phyloP scores from a whole-genome alignment of 1,140 invertebrate genomes.

The Leptopilina boulardi region DNA sequence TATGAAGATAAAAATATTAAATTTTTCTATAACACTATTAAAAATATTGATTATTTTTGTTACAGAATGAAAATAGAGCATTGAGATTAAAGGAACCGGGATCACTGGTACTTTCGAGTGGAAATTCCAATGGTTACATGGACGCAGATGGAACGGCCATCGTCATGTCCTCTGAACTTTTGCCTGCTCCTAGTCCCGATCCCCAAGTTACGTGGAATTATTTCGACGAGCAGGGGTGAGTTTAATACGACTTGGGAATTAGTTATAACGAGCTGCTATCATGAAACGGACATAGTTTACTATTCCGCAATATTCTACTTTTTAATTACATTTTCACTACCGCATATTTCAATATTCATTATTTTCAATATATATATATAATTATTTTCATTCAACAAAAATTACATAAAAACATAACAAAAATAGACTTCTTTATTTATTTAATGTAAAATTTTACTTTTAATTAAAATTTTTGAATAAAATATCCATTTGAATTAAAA shows the following conservation, averaged over 20 bases:
- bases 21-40: background rate
- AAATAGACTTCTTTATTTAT: no score
- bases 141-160: conserved; percentile 70
- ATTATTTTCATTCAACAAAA: no score
- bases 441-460: no score
- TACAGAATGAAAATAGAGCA: conserved; percentile 83
- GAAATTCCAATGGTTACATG: conserved; percentile 71
- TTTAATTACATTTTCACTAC: background rate
- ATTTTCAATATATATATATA: no score
- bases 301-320: background rate
- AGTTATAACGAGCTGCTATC: conserved; percentile 7
- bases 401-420: no score
- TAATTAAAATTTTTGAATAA: no score
- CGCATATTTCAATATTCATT: no score
- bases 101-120: conserved; percentile 70
- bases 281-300: conserved; percentile 5
- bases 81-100: conserved; percentile 80
- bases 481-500: no score
- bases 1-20: background rate
- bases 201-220: conserved; percentile 83
- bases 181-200: conserved; percentile 68
- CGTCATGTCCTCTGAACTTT: conserved; percentile 71
- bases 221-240: conserved; percentile 86
- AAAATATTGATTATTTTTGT: conserved; percentile 49
- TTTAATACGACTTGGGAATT: conserved; percentile 33